Evolutionary conservation across 2,888 invertebrate genomes (phyloP).

Genomic region (Pandemis cinnamomeana): DNA sequence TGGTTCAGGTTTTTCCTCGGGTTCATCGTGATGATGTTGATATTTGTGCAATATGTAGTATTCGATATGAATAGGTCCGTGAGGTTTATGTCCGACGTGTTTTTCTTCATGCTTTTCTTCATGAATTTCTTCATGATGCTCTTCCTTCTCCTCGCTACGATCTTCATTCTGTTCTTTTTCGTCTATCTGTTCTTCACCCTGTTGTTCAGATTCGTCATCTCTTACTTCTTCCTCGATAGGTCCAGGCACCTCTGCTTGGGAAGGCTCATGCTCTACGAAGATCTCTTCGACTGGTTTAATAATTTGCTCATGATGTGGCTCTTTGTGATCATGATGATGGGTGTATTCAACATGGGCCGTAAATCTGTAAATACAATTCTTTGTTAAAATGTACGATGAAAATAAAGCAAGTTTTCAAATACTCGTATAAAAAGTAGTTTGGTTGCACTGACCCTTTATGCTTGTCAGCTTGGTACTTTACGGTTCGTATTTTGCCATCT

Average conservation of each 20-base stretch:
- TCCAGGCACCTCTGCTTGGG: background rate
- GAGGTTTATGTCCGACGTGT: constrained; percentile 17
- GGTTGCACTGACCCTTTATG: constrained; percentile 72
- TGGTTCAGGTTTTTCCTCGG: background rate
- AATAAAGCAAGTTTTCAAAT: background rate
- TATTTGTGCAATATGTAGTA: constrained; percentile 30
- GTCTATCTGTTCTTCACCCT: background rate
- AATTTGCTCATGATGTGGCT: constrained; percentile 24
- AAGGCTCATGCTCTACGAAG: constrained; percentile 9
- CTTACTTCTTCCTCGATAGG: constrained; percentile 2
- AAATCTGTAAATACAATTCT: constrained; percentile 46
- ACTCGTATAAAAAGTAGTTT: background rate
- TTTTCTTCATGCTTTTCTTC: constrained; percentile 36
- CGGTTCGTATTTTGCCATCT: constrained; percentile 79
- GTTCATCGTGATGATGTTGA: constrained; percentile 27
- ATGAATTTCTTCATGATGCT: too few relatives aligned
- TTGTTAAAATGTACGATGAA: background rate
- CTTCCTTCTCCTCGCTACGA: constrained; percentile 3
- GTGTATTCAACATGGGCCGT: constrained; percentile 49
- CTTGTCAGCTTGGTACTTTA: constrained; percentile 80
- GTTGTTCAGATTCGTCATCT: background rate
- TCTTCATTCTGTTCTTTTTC: constrained; percentile 35
- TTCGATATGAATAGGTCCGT: constrained; percentile 27
- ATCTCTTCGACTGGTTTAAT: constrained; percentile 24
- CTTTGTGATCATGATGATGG: constrained; percentile 43